phyloP scores from a whole-genome alignment of 2,888 invertebrate species.

The Bellardia bayeri region DNA sequence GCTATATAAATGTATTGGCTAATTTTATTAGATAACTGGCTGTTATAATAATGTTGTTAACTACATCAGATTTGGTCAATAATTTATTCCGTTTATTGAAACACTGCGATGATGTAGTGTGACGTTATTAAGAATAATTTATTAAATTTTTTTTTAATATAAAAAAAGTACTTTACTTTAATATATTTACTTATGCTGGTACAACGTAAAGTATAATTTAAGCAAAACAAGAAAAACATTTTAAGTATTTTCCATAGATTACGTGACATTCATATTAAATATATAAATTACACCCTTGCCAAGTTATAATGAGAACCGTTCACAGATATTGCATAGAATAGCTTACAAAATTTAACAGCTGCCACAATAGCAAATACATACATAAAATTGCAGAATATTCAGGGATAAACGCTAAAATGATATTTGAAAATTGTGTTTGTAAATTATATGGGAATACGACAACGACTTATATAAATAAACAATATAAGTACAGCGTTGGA shows the following conservation, averaged over 20 bases:
- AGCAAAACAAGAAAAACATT: constrained; percentile 20
- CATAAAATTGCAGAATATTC: neutral
- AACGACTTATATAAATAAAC: no score
- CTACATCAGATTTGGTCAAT: no score
- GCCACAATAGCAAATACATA: neutral
- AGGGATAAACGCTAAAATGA: neutral
- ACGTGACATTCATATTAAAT: constrained; percentile 36
- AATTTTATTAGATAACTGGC: no score
- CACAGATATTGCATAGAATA: neutral
- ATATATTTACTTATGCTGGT: neutral
- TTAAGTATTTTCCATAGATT: constrained; percentile 26
- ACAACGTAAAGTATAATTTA: no score
- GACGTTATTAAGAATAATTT: no score
- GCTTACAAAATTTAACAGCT: neutral
- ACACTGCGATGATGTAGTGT: no score
- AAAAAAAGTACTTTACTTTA: neutral
- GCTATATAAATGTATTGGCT: no score
- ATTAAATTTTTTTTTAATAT: no score
- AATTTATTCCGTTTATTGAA: no score
- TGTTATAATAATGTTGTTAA: no score
- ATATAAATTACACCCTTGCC: neutral
- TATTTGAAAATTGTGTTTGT: neutral
- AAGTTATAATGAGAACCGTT: neutral
- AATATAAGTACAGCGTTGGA: no score
- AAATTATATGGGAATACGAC: no score